Evolutionary conservation across 2,113 vertebrate species (phyloP), one percentile per base, ranked within the genome.

Genomic region (Epinephelus lanceolatus): DNA sequence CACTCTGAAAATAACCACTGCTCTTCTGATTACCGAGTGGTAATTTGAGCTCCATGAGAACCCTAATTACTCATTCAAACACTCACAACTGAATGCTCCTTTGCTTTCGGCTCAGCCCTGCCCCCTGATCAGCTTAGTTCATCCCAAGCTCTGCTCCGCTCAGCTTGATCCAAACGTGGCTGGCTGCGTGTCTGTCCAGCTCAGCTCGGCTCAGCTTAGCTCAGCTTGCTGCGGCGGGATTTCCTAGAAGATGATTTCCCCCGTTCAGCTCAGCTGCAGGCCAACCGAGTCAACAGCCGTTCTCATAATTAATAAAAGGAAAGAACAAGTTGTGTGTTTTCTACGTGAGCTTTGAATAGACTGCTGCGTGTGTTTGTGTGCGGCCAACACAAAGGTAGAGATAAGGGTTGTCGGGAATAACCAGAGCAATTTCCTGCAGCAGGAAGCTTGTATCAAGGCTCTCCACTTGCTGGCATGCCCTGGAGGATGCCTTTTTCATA

Each of bases 21-120:
- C 79, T 87, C 61, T 84, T 69, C 70, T 94, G 85, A 93, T 92
- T 89, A 85, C 76, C 67, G 42, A 89, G 85, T 67, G 61, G 76
- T 91, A 82, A 90, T 91, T 88, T 90, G 82, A 93, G 76, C 81
- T 76, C 21, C 18, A n/a, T 14, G 27, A 85, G 85, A 88, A 68
- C 74, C 81, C 67, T 85, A 84, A 94, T 94, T 92, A 92, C 77
- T 71, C 78, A 89, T 83, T 91, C 83, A 89, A 87, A 85, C 68
- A 53, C 71, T 61, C 61, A 55, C 79, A 69, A 65, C 67, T 45
- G 18, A 76, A 63, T 55, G 71, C 80, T 87, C 52, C 70, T 68
- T 67, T 27, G 68, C 84, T 80, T 12, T 68, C 19, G 8, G 21
- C 86, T 84, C 70, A 57, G 74, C 65, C 47, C 37, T 61, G 49